Evolutionary conservation across 2,797 vertebrate genomes (phyloP).

Genomic region (Cirrhinus mrigala): DNA sequence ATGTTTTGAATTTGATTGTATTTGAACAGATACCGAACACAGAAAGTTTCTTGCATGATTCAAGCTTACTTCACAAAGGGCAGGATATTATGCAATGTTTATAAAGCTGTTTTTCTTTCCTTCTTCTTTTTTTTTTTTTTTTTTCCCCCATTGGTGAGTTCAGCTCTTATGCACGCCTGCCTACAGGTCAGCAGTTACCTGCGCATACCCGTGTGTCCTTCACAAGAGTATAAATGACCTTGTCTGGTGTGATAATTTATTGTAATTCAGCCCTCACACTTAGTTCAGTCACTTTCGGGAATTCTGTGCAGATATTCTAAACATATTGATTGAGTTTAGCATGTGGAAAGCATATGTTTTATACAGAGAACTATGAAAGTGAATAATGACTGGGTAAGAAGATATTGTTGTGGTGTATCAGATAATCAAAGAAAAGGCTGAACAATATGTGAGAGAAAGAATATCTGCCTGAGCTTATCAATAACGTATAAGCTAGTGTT

Average conservation of each 20-base stretch:
- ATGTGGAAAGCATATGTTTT: constrained; percentile 45
- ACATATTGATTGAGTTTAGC: constrained; percentile 14
- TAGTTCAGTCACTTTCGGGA: constrained; percentile 20
- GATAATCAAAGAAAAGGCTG: constrained; percentile 42
- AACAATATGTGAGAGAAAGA: constrained; percentile 17
- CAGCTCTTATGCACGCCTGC: neutral
- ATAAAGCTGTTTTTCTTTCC: neutral
- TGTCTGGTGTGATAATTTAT: constrained; percentile 20
- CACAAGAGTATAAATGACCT: neutral
- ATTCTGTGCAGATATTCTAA: constrained; percentile 25
- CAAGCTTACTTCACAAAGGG: neutral
- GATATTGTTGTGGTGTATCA: constrained; percentile 71
- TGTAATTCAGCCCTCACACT: constrained; percentile 11
- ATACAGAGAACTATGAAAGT: constrained; percentile 32
- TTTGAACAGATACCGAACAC: constrained; percentile 17
- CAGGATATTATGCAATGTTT: neutral
- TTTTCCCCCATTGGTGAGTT: neutral
- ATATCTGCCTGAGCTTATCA: constrained; percentile 51
- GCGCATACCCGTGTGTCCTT: neutral
- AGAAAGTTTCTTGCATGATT: constrained; percentile 34
- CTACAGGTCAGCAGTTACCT: neutral
- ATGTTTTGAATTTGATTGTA: constrained; percentile 8
- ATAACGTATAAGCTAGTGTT: constrained; percentile 18
- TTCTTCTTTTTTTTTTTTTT: neutral
- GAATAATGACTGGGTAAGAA: constrained; percentile 74